These are phyloP conservation scores for human DNA, from an alignment of 2,113 vertebrate species.

Conservation along the genomic window GRCh38 chr13:85834501-85835000, in stretches of 20 bases:
- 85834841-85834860: not conserved
- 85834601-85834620: not conserved
- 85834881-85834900: not conserved
- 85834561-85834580: not conserved
- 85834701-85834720: not conserved
- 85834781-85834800: not conserved
- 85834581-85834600: not conserved
- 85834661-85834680: conserved; percentile 6
- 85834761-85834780: not conserved
- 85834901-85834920: no score
- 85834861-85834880: not conserved
- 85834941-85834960: no score
- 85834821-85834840: not conserved
- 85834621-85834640: not conserved
- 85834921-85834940: no score
- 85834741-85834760: not conserved
- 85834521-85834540: not conserved
- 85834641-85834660: not conserved
- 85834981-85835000: no score
- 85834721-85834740: not conserved
- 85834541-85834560: not conserved
- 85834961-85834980: no score
- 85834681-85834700: not conserved
- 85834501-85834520: not conserved
- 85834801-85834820: not conserved